These are phyloP conservation scores for Drosophila teissieri DNA, from an alignment of 1,140 invertebrate species.

Conservation along the genomic window DNA sequence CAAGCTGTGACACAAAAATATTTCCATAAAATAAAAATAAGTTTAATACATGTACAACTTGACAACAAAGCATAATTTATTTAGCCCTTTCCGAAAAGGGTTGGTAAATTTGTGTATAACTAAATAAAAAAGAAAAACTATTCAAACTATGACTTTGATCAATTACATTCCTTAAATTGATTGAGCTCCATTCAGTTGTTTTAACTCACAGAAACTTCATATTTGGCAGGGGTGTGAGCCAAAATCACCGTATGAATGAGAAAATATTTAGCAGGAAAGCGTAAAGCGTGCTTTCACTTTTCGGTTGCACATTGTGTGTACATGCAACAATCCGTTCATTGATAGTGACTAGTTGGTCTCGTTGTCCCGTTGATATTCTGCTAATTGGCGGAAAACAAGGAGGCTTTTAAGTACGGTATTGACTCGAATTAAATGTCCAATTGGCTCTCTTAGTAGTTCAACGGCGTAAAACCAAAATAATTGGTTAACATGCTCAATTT, in stretches of 20 bases:
- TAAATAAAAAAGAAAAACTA: too few species aligned
- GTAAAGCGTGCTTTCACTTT: background rate
- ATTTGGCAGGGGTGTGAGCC: background rate
- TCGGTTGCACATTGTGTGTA: background rate
- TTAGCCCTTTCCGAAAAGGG: too few species aligned
- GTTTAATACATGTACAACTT: too few species aligned
- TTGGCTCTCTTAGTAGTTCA: background rate
- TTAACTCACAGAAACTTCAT: background rate
- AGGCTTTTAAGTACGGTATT: background rate
- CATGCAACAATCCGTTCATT: constrained; percentile 5
- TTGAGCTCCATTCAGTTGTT: constrained; percentile 3
- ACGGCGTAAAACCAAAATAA: background rate
- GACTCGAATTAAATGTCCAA: background rate
- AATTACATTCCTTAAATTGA: background rate
- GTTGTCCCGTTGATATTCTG: constrained; percentile 2
- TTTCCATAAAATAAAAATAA: background rate
- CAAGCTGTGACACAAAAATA: background rate
- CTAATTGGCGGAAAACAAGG: constrained; percentile 25
- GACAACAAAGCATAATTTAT: too few species aligned
- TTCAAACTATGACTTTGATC: background rate
- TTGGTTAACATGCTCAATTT: background rate
- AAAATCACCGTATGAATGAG: background rate
- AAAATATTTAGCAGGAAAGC: constrained; percentile 1
- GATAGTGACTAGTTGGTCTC: background rate
- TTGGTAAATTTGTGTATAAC: too few species aligned